phyloP scores from a whole-genome alignment of 2,113 vertebrate genomes.

The Stigmatopora nigra region DNA sequence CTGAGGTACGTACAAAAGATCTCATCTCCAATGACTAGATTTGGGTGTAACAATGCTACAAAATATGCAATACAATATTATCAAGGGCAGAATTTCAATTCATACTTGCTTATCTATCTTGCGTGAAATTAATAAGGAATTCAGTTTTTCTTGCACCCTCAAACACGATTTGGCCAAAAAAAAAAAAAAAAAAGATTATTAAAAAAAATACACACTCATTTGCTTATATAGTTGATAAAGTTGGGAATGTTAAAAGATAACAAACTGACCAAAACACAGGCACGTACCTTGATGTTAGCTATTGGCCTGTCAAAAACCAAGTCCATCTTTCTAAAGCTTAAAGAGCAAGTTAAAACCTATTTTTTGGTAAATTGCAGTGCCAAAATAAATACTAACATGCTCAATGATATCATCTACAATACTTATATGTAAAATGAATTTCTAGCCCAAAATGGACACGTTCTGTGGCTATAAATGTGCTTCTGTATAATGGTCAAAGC shows the following conservation, averaged over 20 bases:
- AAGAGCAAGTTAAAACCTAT: neutral
- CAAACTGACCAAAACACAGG: neutral
- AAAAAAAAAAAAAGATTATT: neutral
- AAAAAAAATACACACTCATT: neutral
- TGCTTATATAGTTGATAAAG: neutral
- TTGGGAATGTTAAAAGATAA: neutral
- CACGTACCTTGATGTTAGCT: neutral
- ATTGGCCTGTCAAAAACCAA: neutral
- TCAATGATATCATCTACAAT: neutral
- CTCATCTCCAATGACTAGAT: constrained; percentile 56
- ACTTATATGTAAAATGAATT: neutral
- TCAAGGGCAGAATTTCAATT: neutral
- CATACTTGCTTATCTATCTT: neutral
- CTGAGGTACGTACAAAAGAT: constrained; percentile 53
- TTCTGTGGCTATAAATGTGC: neutral
- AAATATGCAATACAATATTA: neutral
- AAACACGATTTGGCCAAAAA: neutral
- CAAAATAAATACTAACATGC: neutral
- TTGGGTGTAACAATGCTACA: constrained; percentile 53
- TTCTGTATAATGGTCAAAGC: neutral
- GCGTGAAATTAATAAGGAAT: neutral
- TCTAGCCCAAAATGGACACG: neutral
- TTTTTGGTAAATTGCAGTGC: neutral
- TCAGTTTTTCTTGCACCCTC: neutral
- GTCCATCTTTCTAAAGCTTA: neutral